A percentile compares a stretch with the other conserved stretches of the same genome.
phyloP scores from a whole-genome alignment of 2,888 invertebrate species.

The Disparrhopalites patrizii region DNA sequence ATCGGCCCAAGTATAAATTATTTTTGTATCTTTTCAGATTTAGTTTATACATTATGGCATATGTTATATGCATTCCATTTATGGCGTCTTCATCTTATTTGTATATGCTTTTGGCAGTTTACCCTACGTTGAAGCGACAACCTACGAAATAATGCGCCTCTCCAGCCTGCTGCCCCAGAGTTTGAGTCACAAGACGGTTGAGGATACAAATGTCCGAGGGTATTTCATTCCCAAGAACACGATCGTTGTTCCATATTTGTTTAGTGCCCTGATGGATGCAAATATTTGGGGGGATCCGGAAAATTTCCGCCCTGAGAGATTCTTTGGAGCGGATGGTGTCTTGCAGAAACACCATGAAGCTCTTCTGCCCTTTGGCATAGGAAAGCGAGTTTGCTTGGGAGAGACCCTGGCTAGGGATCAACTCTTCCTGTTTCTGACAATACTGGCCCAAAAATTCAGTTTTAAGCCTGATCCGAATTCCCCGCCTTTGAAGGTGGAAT shows the following conservation, averaged over 20 bases:
- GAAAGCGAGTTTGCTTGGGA: conserved; percentile 34
- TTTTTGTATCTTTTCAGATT: background rate
- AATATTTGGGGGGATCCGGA: conserved; percentile 36
- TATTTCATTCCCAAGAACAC: conserved; percentile 37
- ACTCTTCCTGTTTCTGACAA: conserved; percentile 26
- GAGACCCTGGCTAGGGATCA: conserved; percentile 30
- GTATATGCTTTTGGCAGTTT: conserved; percentile 14
- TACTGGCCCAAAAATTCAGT: conserved; percentile 31
- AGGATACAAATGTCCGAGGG: conserved; percentile 30
- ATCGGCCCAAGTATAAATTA: conserved; percentile 27
- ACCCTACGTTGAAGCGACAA: conserved; percentile 34
- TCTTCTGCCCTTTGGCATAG: conserved; percentile 31
- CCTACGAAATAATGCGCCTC: conserved; percentile 34
- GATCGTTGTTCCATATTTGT: conserved; percentile 31
- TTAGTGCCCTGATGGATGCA: conserved; percentile 31
- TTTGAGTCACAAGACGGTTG: conserved; percentile 35
- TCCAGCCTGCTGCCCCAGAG: conserved; percentile 33
- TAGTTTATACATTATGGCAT: background rate
- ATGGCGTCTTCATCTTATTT: background rate
- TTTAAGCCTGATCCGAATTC: conserved; percentile 3
- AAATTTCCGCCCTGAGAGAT: conserved; percentile 38
- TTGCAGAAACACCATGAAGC: conserved; percentile 23
- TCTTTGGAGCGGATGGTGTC: conserved; percentile 19
- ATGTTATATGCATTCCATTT: background rate
- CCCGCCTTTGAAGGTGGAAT: conserved; percentile 8